A percentile compares a stretch with the other conserved stretches of the same genome.
Conservation (phyloP, 2,113 vertebrate genomes). For the human (Homo sapiens) region DNA sequence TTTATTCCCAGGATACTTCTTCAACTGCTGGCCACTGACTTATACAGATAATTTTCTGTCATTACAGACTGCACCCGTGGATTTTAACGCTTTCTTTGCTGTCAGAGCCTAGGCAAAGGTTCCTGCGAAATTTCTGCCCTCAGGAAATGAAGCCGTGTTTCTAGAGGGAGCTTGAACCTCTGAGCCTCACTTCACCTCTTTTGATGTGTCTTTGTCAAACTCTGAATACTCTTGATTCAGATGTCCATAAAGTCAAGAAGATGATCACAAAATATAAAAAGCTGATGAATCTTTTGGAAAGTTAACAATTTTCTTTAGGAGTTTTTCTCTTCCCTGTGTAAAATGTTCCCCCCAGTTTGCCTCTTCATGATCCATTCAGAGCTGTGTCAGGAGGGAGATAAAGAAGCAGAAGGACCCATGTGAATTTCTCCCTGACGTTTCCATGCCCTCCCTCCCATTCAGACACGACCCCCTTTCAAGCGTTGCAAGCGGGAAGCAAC, state of each 20-base stretch:
- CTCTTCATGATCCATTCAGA: neutral
- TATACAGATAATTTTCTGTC: neutral
- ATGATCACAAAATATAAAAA: constrained; percentile 37
- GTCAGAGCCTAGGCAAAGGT: neutral
- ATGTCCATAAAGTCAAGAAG: constrained; percentile 54
- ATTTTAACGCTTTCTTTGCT: neutral
- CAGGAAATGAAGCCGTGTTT: neutral
- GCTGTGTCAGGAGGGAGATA: neutral
- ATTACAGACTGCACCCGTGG: too few relatives aligned
- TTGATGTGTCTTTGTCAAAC: constrained; percentile 67
- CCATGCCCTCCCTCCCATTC: accelerated
- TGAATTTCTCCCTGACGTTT: neutral
- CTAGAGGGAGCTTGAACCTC: neutral
- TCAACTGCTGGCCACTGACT: neutral
- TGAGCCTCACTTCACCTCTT: constrained; percentile 49
- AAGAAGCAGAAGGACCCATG: neutral
- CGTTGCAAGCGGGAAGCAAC: neutral
- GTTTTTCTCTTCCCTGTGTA: neutral
- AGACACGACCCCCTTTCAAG: neutral
- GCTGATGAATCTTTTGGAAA: neutral
- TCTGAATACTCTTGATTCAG: constrained; percentile 68
- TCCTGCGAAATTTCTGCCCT: neutral
- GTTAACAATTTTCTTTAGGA: neutral
- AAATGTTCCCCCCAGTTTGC: neutral
- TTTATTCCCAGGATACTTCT: neutral